These are phyloP conservation scores for Pseudomyrmex gracilis DNA, from an alignment of 1,140 invertebrate species.

Conservation along the genomic window DNA sequence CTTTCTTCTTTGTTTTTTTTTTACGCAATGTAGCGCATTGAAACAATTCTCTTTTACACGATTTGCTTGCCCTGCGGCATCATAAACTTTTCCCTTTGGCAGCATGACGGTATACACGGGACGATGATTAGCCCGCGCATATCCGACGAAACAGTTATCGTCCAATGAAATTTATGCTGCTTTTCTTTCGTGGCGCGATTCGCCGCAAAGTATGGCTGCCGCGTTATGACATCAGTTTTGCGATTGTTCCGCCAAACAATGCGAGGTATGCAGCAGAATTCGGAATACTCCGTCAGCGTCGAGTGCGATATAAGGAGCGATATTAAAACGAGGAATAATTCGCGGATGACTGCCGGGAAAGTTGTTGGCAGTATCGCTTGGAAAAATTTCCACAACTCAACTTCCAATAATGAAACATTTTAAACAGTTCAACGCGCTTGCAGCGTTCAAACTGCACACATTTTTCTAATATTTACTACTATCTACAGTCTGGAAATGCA, in stretches of 20 bases:
- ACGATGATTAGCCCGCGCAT: conserved; percentile 44
- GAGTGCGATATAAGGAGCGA: conserved; percentile 57
- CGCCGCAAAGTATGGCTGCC: not conserved
- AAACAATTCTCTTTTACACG: conserved; percentile 47
- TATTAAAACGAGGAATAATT: conserved; percentile 62
- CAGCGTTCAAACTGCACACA: not conserved
- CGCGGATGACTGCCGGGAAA: conserved; percentile 19
- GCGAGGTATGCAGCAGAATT: conserved; percentile 51
- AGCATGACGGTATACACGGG: conserved; percentile 11
- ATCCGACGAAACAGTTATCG: conserved; percentile 48
- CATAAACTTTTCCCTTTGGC: conserved; percentile 55
- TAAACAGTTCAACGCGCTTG: not conserved
- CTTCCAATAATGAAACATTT: conserved; percentile 58
- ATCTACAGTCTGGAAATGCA: not conserved
- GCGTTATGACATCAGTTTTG: conserved; percentile 57
- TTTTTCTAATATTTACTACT: not conserved
- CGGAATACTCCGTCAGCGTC: conserved; percentile 48
- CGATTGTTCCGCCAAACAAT: conserved; percentile 59
- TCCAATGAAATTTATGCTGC: conserved; percentile 56
- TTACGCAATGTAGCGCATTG: not conserved
- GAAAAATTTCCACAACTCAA: conserved; percentile 45
- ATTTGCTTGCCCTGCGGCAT: conserved; percentile 29
- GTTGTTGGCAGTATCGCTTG: conserved; percentile 13
- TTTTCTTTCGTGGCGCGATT: conserved; percentile 42
- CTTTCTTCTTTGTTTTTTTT: too few species aligned